Percentiles rank a stretch among this genome's conserved stretches.
phyloP scores from a whole-genome alignment of 2,888 invertebrate genomes.

The Pterostichus niger region DNA sequence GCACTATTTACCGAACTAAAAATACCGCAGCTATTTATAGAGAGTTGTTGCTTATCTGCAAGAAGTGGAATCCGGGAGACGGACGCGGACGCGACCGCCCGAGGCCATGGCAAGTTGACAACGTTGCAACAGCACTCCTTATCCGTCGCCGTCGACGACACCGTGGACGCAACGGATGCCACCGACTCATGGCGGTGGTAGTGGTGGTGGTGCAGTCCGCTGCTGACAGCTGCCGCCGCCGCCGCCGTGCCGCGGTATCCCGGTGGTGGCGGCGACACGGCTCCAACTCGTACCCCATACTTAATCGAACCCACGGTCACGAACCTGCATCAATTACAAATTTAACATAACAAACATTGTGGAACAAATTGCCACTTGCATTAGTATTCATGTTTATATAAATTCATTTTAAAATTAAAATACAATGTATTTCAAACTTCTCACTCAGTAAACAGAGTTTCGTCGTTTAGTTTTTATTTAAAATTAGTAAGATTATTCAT shows the following conservation, averaged over 20 bases:
- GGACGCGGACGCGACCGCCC: slow-evolving; percentile 69
- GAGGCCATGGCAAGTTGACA: slow-evolving; percentile 66
- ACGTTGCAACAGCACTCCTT: slow-evolving; percentile 63
- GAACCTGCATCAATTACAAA: slow-evolving; percentile 74
- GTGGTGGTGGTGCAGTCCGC: slow-evolving; percentile 72
- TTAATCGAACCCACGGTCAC: slow-evolving; percentile 86
- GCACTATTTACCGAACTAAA: slow-evolving; percentile 77
- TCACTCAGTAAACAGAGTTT: neutral
- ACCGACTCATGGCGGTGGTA: slow-evolving; percentile 66
- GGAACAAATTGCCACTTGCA: no score
- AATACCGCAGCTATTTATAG: slow-evolving; percentile 77
- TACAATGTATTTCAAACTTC: neutral
- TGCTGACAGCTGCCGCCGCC: slow-evolving; percentile 79
- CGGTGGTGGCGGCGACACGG: slow-evolving; percentile 77
- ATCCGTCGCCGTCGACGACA: slow-evolving; percentile 72
- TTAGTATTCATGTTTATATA: no score
- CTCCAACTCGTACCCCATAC: slow-evolving; percentile 84
- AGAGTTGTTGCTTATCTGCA: slow-evolving; percentile 71
- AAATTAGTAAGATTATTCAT: neutral
- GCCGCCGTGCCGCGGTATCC: slow-evolving; percentile 73
- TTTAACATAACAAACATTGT: neutral
- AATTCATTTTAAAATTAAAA: neutral
- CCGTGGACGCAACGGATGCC: slow-evolving; percentile 77
- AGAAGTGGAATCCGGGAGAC: slow-evolving; percentile 76
- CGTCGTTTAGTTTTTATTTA: neutral